Evolutionary conservation across 2,113 vertebrate genomes (phyloP), one percentile per base, ranked within the genome.

Genomic region (Grallaria varia): DNA sequence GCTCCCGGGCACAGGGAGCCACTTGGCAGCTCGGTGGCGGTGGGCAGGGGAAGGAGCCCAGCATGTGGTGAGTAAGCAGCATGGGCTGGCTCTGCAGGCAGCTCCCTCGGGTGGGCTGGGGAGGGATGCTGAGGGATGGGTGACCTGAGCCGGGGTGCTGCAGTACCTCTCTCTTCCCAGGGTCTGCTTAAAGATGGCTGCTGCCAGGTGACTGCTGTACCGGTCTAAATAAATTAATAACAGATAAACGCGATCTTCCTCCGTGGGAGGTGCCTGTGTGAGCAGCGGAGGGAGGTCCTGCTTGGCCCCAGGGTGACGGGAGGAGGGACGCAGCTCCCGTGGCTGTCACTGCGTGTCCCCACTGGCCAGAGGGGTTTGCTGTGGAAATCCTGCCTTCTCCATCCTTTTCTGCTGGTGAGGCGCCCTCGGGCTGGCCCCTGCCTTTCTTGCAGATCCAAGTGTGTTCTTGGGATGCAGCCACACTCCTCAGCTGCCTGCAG

Each of bases 361-460:
- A 19, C 12, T 0, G 3, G 28, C 3, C 1, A 1, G 64, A 71
- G 63, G 37, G 45, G 18, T 33, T 71, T 64, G 37, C 17, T 68
- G 2, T 2, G 1, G 67, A 64, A 81, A 58, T 87, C 22, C 52
- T 90, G 28, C 24, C 35, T 24, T 16, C 11, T 4, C 3, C 64
- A 18, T 60, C 13, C 50, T 44, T 42, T 39, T 47, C 30, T 8
- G 4, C 31, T 6, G 5, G 27, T 3, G 8, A 7, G n/a, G 23
- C 21, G 8, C 62, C 66, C 35, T 64, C 4, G 2, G 2, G 45
- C 66, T 5, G 9, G 25, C 35, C 56, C 50, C 71, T 37, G 49
- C 71, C 40, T 6, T 17, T n/a, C 40, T 14, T 1, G 3, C 49
- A 22, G 53, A 19, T 59, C 59, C 53, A 4, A 50, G 35, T 19